Conservation (phyloP, 1,140 invertebrate species). For the Formica selysi region DNA sequence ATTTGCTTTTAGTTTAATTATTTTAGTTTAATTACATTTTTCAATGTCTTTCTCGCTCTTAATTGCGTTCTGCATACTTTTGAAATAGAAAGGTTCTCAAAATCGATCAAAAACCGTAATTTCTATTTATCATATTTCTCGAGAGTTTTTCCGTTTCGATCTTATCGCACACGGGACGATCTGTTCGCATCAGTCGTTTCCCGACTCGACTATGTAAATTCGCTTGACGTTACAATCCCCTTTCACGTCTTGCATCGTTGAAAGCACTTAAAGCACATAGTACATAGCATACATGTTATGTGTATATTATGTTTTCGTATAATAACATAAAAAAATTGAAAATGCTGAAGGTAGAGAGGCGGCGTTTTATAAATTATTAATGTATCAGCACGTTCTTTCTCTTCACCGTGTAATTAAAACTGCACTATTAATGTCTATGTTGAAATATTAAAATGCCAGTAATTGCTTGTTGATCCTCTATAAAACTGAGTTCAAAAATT, state of each 20-base stretch:
- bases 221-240: conserved; percentile 22
- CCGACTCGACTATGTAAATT: conserved; percentile 20
- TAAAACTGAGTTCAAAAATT: neutral
- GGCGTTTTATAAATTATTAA: conserved; percentile 15
- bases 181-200: conserved; percentile 24
- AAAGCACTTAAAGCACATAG: conserved; percentile 36
- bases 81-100: neutral
- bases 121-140: neutral
- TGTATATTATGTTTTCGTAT: neutral
- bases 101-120: neutral
- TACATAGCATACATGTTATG: neutral
- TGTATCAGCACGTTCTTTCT: neutral
- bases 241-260: conserved; percentile 22
- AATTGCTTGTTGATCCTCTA: neutral
- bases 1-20: conserved; percentile 2
- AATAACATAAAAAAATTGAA: conserved; percentile 20
- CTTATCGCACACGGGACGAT: conserved; percentile 12
- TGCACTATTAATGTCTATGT: neutral
- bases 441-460: neutral
- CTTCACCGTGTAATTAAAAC: neutral
- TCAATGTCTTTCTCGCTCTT: neutral
- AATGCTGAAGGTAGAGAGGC: neutral
- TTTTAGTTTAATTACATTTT: neutral
- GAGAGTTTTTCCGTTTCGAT: conserved; percentile 5
- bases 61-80: neutral